phyloP scores from a whole-genome alignment of 1,140 invertebrate species.

The Caenorhabditis elegans region DNA sequence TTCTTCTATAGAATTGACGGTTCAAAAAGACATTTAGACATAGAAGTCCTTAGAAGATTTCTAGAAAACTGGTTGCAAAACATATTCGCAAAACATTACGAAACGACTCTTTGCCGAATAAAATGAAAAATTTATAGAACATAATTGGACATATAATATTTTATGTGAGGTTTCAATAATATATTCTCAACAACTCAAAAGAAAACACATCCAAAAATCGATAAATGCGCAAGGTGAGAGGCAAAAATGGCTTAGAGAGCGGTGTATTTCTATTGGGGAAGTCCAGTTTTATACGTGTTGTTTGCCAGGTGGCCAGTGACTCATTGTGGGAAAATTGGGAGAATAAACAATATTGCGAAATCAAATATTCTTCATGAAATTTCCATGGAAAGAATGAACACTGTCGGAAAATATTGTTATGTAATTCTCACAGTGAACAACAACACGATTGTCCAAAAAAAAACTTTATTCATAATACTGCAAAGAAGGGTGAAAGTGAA shows the following conservation, averaged over 20 bases:
- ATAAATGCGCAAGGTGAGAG: neutral
- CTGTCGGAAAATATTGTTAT: neutral
- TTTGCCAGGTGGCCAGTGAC: constrained; percentile 4
- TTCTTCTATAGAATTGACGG: no score
- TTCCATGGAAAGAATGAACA: neutral
- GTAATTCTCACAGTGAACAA: neutral
- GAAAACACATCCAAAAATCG: neutral
- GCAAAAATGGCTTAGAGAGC: neutral
- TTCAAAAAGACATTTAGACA: no score
- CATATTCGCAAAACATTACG: no score
- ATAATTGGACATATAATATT: no score
- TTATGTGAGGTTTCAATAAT: no score
- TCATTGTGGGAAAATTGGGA: neutral
- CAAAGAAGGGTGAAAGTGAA: no score
- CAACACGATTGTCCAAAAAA: no score
- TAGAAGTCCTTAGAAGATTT: no score
- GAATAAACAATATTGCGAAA: constrained; percentile 23
- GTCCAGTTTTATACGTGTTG: neutral
- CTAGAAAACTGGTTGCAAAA: no score
- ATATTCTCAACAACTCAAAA: neutral
- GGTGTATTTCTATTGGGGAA: neutral
- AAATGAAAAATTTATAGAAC: no score
- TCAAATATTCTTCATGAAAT: neutral
- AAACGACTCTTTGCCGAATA: no score
- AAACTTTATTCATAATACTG: no score